phyloP scores from a whole-genome alignment of 1,140 invertebrate species.

The Dufourea novaeangliae region DNA sequence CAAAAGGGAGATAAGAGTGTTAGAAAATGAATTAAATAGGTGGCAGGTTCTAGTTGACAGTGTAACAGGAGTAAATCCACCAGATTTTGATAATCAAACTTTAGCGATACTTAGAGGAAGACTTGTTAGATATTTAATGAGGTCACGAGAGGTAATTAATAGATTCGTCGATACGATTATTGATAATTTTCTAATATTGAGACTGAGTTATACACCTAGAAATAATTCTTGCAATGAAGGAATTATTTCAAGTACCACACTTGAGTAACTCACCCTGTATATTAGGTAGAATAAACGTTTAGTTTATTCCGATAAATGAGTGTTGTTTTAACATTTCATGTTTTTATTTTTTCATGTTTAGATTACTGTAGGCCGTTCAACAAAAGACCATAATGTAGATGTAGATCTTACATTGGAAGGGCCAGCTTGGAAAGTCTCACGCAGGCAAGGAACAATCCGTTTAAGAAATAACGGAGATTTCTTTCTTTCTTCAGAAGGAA shows the following conservation, averaged over 20 bases:
- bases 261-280: too few relatives aligned
- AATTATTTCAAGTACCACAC: too few relatives aligned
- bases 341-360: conserved; percentile 69
- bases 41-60: conserved; percentile 98
- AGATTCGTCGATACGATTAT: not conserved
- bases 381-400: conserved; percentile 94
- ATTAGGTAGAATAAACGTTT: not conserved
- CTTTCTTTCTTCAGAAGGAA: conserved; percentile 96
- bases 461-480: conserved; percentile 96
- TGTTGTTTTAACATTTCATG: not conserved
- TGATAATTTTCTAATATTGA: not conserved
- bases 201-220: not conserved
- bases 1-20: conserved; percentile 91
- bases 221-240: too few relatives aligned
- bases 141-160: conserved; percentile 91
- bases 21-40: conserved; percentile 94
- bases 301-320: not conserved
- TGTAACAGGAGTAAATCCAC: conserved; percentile 89
- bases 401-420: conserved; percentile 97
- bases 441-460: conserved; percentile 94
- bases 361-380: conserved; percentile 95
- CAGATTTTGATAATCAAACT: conserved; percentile 95
- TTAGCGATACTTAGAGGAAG: conserved; percentile 95
- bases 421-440: conserved; percentile 91
- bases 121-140: conserved; percentile 96